Conservation (phyloP, 2,113 vertebrate genomes). For the Megaceryle maxima region DNA sequence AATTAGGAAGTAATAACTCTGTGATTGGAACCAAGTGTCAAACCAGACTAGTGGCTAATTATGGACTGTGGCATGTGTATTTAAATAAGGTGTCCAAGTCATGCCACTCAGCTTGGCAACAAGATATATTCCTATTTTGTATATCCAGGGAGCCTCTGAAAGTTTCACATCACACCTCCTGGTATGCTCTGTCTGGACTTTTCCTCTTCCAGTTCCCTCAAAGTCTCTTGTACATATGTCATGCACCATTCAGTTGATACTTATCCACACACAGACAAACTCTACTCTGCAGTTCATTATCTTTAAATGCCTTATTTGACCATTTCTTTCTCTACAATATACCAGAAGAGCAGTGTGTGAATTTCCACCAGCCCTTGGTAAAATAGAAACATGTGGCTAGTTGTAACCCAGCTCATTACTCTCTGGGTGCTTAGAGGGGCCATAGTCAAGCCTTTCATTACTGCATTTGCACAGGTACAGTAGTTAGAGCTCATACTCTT, state of each 20-base stretch:
- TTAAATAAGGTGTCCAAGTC: background rate
- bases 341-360: background rate
- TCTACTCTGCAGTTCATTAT: background rate
- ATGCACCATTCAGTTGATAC: background rate
- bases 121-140: background rate
- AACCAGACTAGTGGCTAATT: background rate
- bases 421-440: background rate
- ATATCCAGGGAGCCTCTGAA: background rate
- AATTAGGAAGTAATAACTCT: background rate
- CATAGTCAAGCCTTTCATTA: background rate
- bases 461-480: background rate
- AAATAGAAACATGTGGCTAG: background rate
- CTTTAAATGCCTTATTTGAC: background rate
- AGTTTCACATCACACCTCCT: background rate
- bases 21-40: background rate
- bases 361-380: background rate
- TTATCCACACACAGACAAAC: background rate
- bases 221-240: background rate
- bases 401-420: background rate
- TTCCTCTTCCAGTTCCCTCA: background rate
- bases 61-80: background rate
- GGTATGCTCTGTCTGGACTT: background rate
- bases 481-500: background rate
- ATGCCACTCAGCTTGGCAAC: background rate
- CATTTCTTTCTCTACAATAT: background rate